These are phyloP conservation scores for Eupithecia inturbata DNA, from an alignment of 2,888 invertebrate species.

Conservation along the genomic window DNA sequence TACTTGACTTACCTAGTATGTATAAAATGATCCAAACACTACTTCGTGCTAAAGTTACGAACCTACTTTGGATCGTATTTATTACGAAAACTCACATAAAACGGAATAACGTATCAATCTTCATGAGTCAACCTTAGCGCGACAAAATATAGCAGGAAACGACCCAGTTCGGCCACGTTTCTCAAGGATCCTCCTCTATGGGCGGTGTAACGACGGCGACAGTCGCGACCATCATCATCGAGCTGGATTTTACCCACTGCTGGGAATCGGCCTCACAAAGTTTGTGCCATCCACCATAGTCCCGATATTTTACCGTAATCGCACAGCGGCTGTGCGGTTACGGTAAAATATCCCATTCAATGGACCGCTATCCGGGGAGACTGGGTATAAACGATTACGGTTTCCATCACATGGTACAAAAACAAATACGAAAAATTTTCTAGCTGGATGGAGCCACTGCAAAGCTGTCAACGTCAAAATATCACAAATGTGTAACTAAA, in stretches of 20 bases:
- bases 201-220: neutral
- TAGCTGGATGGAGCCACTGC: too few relatives aligned
- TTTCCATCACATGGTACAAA: too few relatives aligned
- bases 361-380: too few relatives aligned
- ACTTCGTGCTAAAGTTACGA: neutral
- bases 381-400: too few relatives aligned
- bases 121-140: constrained; percentile 18
- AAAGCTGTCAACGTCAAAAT: too few relatives aligned
- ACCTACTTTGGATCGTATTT: constrained; percentile 4
- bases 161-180: constrained; percentile 22
- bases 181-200: constrained; percentile 7
- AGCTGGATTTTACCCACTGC: neutral
- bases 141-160: constrained; percentile 19
- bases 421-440: too few relatives aligned
- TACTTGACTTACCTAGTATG: neutral
- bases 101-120: constrained; percentile 24
- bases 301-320: too few relatives aligned
- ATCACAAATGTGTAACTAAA: too few relatives aligned
- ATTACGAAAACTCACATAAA: constrained; percentile 14
- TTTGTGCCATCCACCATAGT: too few relatives aligned
- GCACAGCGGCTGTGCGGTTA: too few relatives aligned
- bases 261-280: too few relatives aligned
- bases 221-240: neutral
- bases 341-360: too few relatives aligned
- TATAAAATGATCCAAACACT: neutral